phyloP scores from a whole-genome alignment of 2,797 vertebrate species.

The Delichon dasypus region DNA sequence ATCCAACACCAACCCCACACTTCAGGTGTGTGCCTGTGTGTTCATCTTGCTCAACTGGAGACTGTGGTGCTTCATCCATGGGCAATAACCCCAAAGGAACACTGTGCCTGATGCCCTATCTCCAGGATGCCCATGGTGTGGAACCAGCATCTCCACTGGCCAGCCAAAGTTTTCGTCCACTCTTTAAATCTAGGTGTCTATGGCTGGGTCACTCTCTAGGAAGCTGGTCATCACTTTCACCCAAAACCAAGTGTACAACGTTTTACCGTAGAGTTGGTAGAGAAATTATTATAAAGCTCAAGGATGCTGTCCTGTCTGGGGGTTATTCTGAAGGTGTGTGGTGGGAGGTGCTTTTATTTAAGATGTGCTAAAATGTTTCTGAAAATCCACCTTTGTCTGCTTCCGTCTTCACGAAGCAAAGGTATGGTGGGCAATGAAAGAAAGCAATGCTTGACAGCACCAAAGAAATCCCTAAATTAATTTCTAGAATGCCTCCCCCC shows the following conservation, averaged over 20 bases:
- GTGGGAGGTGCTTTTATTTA: background rate
- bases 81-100: background rate
- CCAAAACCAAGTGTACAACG: background rate
- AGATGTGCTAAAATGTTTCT: background rate
- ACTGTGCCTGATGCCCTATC: background rate
- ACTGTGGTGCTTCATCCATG: background rate
- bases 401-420: background rate
- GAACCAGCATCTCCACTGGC: background rate
- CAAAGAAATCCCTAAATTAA: background rate
- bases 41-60: background rate
- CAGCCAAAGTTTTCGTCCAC: background rate
- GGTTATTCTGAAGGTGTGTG: background rate
- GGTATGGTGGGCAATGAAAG: background rate
- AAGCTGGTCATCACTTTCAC: background rate
- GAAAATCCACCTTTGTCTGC: background rate
- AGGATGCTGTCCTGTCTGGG: background rate
- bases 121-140: background rate
- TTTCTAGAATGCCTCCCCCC: background rate
- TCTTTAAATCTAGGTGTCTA: background rate
- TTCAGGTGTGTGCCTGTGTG: background rate
- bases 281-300: slow-evolving; percentile 31
- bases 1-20: background rate
- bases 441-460: background rate
- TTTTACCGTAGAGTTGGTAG: background rate
- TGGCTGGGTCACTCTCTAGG: background rate